Evolutionary conservation across 2,113 vertebrate species (phyloP).

Genomic region (Arenaria interpres): DNA sequence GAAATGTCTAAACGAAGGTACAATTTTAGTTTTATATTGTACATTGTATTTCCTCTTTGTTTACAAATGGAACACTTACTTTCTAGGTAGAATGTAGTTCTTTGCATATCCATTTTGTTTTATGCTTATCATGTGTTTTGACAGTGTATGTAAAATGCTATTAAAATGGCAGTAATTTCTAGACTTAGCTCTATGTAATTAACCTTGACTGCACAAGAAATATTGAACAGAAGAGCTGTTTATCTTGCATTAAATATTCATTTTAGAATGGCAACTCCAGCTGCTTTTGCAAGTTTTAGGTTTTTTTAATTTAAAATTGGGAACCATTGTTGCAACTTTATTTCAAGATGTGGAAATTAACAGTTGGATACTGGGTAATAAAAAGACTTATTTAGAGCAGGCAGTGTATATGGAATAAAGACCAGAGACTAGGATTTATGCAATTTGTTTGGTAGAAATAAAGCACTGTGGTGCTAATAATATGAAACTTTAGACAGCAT

Average conservation of each 20-base stretch:
- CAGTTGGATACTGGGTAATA: not conserved
- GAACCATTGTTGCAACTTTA: not conserved
- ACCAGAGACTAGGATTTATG: not conserved
- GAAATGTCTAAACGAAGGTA: not conserved
- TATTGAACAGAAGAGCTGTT: slow-evolving; percentile 14
- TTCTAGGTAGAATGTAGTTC: not conserved
- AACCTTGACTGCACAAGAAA: slow-evolving; percentile 41
- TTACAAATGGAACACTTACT: not conserved
- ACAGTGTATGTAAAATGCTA: slow-evolving; percentile 17
- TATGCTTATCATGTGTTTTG: slow-evolving; percentile 50
- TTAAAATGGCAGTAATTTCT: slow-evolving; percentile 58
- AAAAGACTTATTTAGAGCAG: not conserved
- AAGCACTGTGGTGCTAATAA: not conserved
- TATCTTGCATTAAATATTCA: slow-evolving; percentile 33
- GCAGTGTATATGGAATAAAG: not conserved
- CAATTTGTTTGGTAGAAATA: not conserved
- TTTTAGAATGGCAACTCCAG: not conserved
- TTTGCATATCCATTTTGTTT: slow-evolving; percentile 32
- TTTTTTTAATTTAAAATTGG: not conserved
- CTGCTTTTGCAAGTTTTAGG: not conserved
- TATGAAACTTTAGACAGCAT: not conserved
- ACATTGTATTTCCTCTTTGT: not conserved
- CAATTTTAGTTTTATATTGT: not conserved
- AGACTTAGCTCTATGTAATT: slow-evolving; percentile 54
- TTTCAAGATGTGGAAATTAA: not conserved